Percentiles rank a stretch among this genome's conserved stretches.
phyloP scores from a whole-genome alignment of 2,113 vertebrate species.

The Neotoma lepida region DNA sequence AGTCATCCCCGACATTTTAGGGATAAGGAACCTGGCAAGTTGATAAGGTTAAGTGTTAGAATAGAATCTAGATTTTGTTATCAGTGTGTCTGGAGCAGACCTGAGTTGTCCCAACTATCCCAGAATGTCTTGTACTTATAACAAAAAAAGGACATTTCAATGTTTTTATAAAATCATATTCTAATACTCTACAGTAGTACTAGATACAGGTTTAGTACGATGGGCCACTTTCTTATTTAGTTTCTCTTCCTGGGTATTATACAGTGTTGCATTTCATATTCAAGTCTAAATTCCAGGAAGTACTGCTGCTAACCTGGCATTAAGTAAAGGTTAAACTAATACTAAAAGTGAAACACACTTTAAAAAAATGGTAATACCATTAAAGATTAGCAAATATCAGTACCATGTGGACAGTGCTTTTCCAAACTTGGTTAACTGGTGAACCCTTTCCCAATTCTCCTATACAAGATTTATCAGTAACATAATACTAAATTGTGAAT shows the following conservation, averaged over 20 bases:
- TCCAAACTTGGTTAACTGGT: constrained; percentile 1
- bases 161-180: neutral
- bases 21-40: neutral
- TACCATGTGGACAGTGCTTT: neutral
- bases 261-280: constrained; percentile 1
- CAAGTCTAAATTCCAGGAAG: constrained; percentile 5
- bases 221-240: neutral
- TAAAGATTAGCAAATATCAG: constrained; percentile 49
- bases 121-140: neutral
- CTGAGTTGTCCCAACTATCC: neutral
- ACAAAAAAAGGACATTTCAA: neutral
- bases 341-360: neutral
- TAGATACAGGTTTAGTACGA: neutral
- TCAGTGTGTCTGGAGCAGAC: neutral
- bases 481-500: neutral
- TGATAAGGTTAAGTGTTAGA: neutral
- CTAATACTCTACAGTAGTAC: neutral
- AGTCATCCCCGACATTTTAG: neutral
- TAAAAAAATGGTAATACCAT: neutral
- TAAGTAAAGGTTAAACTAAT: constrained; percentile 27
- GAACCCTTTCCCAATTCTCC: constrained; percentile 3
- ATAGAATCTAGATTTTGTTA: neutral
- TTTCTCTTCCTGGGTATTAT: neutral
- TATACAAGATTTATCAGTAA: constrained; percentile 20
- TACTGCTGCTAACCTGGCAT: neutral